Conservation (phyloP, 2,113 vertebrate species). For the Antennarius striatus region DNA sequence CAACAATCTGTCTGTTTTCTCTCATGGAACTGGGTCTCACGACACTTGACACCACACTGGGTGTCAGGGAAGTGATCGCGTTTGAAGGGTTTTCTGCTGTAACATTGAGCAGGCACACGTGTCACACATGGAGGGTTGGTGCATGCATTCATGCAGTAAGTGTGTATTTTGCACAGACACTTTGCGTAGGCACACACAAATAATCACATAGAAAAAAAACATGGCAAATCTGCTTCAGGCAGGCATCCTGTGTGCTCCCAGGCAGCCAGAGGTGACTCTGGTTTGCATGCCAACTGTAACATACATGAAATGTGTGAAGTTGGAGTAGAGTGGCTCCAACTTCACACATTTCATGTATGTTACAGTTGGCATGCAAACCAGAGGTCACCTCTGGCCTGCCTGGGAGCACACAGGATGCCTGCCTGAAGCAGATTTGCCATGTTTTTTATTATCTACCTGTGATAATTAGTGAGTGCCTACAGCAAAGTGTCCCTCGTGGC, state of each 20-base stretch:
- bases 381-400: slow-evolving; percentile 1
- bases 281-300: slow-evolving; percentile 50
- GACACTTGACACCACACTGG: slow-evolving; percentile 16
- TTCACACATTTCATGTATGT: slow-evolving; percentile 32
- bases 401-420: slow-evolving; percentile 2
- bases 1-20: slow-evolving; percentile 42
- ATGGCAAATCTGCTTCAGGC: slow-evolving; percentile 17
- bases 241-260: slow-evolving; percentile 2
- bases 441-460: slow-evolving; percentile 3
- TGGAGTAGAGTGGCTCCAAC: too few relatives aligned
- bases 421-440: slow-evolving; percentile 17
- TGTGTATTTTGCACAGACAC: slow-evolving; percentile 32
- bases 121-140: neutral
- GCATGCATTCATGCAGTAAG: slow-evolving; percentile 1
- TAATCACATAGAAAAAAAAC: slow-evolving; percentile 4
- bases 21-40: slow-evolving; percentile 52
- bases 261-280: slow-evolving; percentile 4
- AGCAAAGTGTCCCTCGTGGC: slow-evolving; percentile 35
- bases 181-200: slow-evolving; percentile 6
- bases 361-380: slow-evolving; percentile 50
- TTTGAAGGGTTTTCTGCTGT: slow-evolving; percentile 26
- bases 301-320: slow-evolving; percentile 33
- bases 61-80: slow-evolving; percentile 36
- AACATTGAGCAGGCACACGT: slow-evolving; percentile 37
- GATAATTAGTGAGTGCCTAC: slow-evolving; percentile 3